Evolutionary conservation across 2,797 vertebrate species (phyloP).

Genomic region (Scyliorhinus canicula): DNA sequence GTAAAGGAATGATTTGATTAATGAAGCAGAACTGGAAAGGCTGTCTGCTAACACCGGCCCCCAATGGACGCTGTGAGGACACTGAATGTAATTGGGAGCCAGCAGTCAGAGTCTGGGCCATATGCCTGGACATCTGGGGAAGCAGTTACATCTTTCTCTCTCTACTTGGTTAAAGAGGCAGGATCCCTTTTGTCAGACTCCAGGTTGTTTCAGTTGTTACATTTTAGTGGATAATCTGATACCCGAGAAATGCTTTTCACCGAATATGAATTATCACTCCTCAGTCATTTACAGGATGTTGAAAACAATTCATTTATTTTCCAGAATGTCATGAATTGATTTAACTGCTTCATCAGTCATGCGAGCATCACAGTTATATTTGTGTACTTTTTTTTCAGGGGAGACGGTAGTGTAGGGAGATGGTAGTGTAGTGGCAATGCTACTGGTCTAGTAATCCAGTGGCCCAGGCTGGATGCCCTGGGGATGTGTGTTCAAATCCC

Average conservation of each 20-base stretch:
- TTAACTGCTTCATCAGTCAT: not conserved
- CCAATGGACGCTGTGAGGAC: slow-evolving; percentile 40
- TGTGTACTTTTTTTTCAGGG: not conserved
- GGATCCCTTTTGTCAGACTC: not conserved
- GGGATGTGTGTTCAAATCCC: no score
- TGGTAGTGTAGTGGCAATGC: no score
- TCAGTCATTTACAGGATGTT: not conserved
- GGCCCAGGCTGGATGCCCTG: no score
- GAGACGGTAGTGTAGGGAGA: no score
- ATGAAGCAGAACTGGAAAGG: slow-evolving; percentile 47
- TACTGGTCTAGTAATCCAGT: no score
- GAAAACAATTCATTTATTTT: not conserved
- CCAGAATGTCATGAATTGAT: not conserved
- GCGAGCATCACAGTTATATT: not conserved
- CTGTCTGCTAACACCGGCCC: slow-evolving; percentile 35
- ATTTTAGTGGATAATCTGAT: no score
- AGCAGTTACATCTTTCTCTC: not conserved
- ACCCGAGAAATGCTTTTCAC: not conserved
- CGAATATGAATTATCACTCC: not conserved
- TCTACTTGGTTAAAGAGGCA: slow-evolving; percentile 23
- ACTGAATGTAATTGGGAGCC: slow-evolving; percentile 33
- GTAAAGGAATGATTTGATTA: slow-evolving; percentile 49
- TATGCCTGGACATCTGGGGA: slow-evolving; percentile 39
- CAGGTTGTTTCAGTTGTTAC: no score
- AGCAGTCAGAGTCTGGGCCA: slow-evolving; percentile 33